Evolutionary conservation across 2,113 vertebrate species (phyloP).

Genomic region (Cebidichthys violaceus): DNA sequence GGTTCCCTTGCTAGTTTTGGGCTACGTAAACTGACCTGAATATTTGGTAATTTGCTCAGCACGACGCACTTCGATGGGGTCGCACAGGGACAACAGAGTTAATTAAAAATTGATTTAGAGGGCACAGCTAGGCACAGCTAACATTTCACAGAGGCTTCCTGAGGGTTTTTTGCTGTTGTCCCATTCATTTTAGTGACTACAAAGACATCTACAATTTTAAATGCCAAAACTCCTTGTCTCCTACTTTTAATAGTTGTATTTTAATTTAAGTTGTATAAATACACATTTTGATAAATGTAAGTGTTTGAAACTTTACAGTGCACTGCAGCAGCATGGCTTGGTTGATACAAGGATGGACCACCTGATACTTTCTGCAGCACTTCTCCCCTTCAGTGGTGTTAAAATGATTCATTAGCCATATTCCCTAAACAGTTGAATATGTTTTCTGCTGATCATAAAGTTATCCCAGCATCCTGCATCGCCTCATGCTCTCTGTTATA

Average conservation of each 20-base stretch:
- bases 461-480: constrained; percentile 19
- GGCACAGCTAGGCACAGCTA: constrained; percentile 2
- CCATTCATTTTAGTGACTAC: not conserved
- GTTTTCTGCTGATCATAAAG: constrained; percentile 24
- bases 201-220: not conserved
- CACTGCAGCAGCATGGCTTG: not conserved
- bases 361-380: not conserved
- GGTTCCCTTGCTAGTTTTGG: not conserved
- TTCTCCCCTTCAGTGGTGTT: not conserved
- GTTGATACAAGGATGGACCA: not conserved
- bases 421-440: constrained; percentile 3
- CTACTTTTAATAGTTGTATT: not conserved
- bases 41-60: not conserved
- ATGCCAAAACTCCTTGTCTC: not conserved
- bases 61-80: not conserved
- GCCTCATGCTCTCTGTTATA: constrained; percentile 47
- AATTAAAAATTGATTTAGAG: constrained; percentile 18
- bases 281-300: not conserved
- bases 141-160: constrained; percentile 4
- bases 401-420: not conserved
- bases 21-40: not conserved
- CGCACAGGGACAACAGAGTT: not conserved
- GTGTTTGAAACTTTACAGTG: not conserved
- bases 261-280: not conserved
- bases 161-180: constrained; percentile 2